A percentile compares a stretch with the other conserved stretches of the same genome.
phyloP scores from a whole-genome alignment of 2,888 invertebrate genomes.

The Resseliella maxima region DNA sequence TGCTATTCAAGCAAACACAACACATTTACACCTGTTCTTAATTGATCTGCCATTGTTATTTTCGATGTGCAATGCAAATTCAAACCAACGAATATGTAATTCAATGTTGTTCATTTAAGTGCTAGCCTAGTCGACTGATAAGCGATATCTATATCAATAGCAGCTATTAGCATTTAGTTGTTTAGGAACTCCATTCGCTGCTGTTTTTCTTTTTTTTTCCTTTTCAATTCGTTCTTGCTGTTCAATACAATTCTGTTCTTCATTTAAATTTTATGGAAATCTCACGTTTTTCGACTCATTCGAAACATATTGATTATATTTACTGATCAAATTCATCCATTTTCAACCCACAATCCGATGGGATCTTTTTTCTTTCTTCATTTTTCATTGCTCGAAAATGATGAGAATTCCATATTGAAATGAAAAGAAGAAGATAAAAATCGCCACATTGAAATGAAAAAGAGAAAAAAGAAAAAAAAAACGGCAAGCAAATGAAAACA shows the following conservation, averaged over 20 bases:
- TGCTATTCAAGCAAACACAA: not conserved
- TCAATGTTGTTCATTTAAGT: not conserved
- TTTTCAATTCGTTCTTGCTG: too few relatives aligned
- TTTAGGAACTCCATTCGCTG: not conserved
- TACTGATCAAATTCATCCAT: not conserved
- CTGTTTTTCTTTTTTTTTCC: too few relatives aligned
- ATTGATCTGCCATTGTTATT: slow-evolving; percentile 21
- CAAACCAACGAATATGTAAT: not conserved
- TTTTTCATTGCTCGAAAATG: too few relatives aligned
- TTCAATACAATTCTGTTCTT: too few relatives aligned
- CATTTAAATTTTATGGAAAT: too few relatives aligned
- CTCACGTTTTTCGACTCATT: not conserved
- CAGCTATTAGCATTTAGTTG: not conserved
- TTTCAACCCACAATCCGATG: not conserved
- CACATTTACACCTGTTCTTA: slow-evolving; percentile 40
- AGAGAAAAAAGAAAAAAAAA: not conserved
- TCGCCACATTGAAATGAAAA: slow-evolving; percentile 32
- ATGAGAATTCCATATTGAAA: slow-evolving; percentile 18
- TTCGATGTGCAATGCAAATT: not conserved
- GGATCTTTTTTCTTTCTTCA: too few relatives aligned
- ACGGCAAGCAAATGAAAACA: not conserved
- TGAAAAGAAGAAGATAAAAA: too few relatives aligned
- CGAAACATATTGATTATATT: slow-evolving; percentile 28
- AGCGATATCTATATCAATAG: not conserved
- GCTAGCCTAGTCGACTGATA: not conserved